Evolutionary conservation across 2,888 invertebrate species (phyloP), one percentile per base, ranked within the genome.

Genomic region (Eupithecia subfuscata): DNA sequence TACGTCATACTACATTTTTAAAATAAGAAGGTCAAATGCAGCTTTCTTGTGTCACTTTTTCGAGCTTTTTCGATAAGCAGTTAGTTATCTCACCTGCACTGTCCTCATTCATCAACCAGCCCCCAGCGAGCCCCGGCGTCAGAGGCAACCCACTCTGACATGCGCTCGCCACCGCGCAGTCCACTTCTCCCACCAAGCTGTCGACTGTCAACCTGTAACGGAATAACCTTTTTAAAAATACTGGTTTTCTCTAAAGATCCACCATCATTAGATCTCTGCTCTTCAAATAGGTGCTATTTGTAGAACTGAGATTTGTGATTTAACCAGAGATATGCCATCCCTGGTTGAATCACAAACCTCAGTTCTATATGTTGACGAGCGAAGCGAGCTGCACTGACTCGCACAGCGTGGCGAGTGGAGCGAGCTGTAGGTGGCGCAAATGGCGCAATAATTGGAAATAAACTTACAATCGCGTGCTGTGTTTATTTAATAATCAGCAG

Each of bases 41-140:
- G 40, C 9, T 40, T 40, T 40, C 0, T 40, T 40, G 8, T 40
- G 40, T 40, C 8, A 40, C 9, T 40, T 40, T 40, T 11, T 40
- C 9, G 43, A 43, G 43, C 14, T 43, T 43, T 40, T 40, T 37
- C 8, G 37, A 37, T 37, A 8, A 43, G 14, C 43, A 12, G 43
- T 43, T 43, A 4, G 14, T 11, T 45, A 22, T 22, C 71, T 7
- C 78, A 95, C 95, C 95, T 86, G 95, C 91, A 82, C 95, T 95
- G 89, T 95, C 93, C 84, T 95, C 95, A 93, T 95, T 95, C 95
- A 95, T 95, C 89, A 95, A 94, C 95, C 95, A 95, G 87, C 95
- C 95, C 79, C 95, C 95, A 78, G 95, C 92, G 83, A 93, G 86
- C 11, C 92, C 92, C 52, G 91, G 91, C 75, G 94, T 90, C 83